phyloP scores from a whole-genome alignment of 2,888 invertebrate genomes.

The Dynastes grantii region DNA sequence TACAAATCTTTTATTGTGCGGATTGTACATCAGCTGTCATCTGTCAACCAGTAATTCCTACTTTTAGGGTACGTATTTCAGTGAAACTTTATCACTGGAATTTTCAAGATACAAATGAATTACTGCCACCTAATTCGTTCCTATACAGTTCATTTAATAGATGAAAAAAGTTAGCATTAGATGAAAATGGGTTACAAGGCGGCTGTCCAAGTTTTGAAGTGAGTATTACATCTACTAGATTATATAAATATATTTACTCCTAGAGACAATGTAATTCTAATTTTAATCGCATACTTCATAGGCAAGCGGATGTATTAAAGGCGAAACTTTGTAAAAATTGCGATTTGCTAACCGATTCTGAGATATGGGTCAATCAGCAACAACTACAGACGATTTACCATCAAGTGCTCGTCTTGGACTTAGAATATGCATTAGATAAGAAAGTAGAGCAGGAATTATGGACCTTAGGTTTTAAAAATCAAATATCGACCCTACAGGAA shows the following conservation, averaged over 20 bases:
- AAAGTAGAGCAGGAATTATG: constrained; percentile 93
- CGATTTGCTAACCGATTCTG: constrained; percentile 70
- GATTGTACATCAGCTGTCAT: constrained; percentile 35
- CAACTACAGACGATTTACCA: constrained; percentile 77
- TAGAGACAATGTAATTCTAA: constrained; percentile 5
- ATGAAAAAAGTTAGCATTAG: constrained; percentile 47
- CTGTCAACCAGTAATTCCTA: constrained; percentile 31
- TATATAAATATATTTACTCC: constrained; percentile 46
- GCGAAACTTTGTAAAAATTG: constrained; percentile 78
- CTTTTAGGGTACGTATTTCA: constrained; percentile 27
- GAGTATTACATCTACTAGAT: constrained; percentile 62
- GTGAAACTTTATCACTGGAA: constrained; percentile 46
- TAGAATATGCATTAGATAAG: constrained; percentile 90
- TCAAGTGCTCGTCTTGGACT: constrained; percentile 83
- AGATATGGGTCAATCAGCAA: constrained; percentile 69
- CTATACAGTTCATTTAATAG: constrained; percentile 38
- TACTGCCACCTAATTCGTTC: constrained; percentile 26
- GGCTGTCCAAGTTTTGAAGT: constrained; percentile 84
- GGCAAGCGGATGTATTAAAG: constrained; percentile 84
- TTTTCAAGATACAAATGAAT: constrained; percentile 43
- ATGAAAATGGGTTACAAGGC: constrained; percentile 82
- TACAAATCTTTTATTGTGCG: background rate
- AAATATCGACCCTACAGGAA: constrained; percentile 85
- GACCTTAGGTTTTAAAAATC: constrained; percentile 91
- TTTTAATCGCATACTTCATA: constrained; percentile 62